These are phyloP conservation scores for Anneissia japonica DNA, from an alignment of 35 echinoderm and acorn worm genomes.

Conservation along the genomic window DNA sequence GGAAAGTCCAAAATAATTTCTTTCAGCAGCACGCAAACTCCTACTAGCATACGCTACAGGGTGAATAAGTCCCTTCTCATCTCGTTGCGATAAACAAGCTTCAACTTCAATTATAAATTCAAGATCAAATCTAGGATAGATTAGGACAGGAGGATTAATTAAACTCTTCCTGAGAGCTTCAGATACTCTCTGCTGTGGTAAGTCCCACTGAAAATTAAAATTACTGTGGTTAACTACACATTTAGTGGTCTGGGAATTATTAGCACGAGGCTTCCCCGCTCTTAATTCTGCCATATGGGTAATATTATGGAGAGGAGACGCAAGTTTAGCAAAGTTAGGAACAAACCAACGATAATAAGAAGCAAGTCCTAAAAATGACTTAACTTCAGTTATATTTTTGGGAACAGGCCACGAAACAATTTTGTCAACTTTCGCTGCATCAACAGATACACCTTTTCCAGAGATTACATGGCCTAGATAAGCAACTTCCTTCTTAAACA, in stretches of 20 bases:
- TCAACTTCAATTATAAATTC: not conserved
- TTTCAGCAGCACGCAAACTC: constrained; percentile 7
- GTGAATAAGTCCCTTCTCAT: not conserved
- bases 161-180: not conserved
- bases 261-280: too few relatives aligned
- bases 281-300: too few relatives aligned
- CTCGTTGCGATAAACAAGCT: not conserved
- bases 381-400: not conserved
- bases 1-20: not conserved
- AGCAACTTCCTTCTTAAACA: not conserved
- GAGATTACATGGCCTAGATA: not conserved
- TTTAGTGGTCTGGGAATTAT: too few relatives aligned
- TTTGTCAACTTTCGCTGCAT: not conserved
- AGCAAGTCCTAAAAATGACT: not conserved
- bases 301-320: too few relatives aligned
- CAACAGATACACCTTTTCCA: not conserved
- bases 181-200: not conserved
- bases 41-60: constrained; percentile 40
- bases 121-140: constrained; percentile 3
- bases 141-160: constrained; percentile 11
- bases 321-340: not conserved
- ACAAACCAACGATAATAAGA: not conserved
- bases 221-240: too few relatives aligned
- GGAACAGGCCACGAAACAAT: not conserved
- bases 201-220: not conserved